Evolutionary conservation across 2,888 invertebrate species (phyloP), one percentile per base, ranked within the genome.

Genomic region (Drosophila mayaguana): DNA sequence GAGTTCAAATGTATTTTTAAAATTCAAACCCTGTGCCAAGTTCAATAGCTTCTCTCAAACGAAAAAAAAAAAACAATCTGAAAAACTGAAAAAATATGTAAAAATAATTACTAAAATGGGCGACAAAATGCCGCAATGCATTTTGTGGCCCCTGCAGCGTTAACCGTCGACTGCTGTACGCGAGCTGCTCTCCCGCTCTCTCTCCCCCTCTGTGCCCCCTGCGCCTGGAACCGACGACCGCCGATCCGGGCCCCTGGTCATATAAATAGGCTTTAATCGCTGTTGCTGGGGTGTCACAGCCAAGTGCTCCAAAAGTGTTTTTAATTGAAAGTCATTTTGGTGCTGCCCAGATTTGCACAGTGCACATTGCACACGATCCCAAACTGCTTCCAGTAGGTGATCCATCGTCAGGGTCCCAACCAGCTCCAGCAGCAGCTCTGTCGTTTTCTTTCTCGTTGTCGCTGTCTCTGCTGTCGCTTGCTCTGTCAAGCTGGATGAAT

Each of bases 21-120:
- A 85, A 73, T 66, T 51, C 71, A 67, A 81, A 82, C 76, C 85
- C 89, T 80, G 79, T 88, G 84, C 89, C 82, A 89, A 87, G 89
- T 89, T 89, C 86, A 86, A 87, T 89, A 88, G 85, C 89, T 84
- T 76, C 75, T 80, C 68, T 70, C 66, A 67, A 62, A 48, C 14
- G 50, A 11, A 70, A 72, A 67, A 62, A 48, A 16, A 50, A 14
- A 46, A 61, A 16, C 32, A 32, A n/a, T 28, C 38, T n/a, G 40
- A 42, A 42, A 42, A 42, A 42, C 11, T 38, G 32, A 16, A n/a
- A 53, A 72, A 71, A 74, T 70, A 77, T 77, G 65, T 81, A 81
- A 81, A 77, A 79, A 79, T 80, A 80, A 80, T 80, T 78, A 80
- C 78, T 65, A 81, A 80, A 80, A 78, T 80, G 68, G 77, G 81